Evolutionary conservation across 2,797 vertebrate genomes (phyloP).

Genomic region (Catharus ustulatus): DNA sequence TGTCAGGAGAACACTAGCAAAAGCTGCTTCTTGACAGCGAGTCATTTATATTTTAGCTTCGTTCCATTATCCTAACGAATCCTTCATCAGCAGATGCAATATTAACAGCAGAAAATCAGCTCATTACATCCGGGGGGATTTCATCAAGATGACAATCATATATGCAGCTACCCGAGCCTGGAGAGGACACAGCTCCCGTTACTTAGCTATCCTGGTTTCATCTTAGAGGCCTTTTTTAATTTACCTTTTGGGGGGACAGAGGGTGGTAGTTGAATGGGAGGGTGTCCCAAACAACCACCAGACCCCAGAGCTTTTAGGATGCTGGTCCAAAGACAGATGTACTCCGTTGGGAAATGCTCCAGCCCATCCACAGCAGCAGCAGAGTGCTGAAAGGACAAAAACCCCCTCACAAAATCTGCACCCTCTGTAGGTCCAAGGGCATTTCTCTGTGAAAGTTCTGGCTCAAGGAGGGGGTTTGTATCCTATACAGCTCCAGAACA

Average conservation of each 20-base stretch:
- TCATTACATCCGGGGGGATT: conserved; percentile 99
- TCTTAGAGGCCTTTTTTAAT: conserved; percentile 25
- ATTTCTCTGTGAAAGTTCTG: not conserved
- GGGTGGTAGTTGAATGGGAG: conserved; percentile 39
- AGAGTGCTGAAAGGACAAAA: conserved; percentile 45
- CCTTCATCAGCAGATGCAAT: conserved; percentile 99
- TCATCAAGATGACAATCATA: conserved; percentile 99
- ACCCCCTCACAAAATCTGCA: not conserved
- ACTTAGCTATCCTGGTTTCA: conserved; percentile 79
- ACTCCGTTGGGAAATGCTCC: conserved; percentile 81
- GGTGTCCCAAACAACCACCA: conserved; percentile 87
- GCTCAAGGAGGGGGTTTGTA: not conserved
- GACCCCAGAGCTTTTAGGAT: conserved; percentile 90
- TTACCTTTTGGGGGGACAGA: not conserved
- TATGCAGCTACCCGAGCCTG: conserved; percentile 87
- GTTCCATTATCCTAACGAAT: conserved; percentile 99
- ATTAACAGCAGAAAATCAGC: conserved; percentile 99
- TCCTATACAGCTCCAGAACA: not conserved
- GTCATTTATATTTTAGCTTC: conserved; percentile 99
- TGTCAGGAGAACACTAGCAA: conserved; percentile 98
- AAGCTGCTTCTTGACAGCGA: conserved; percentile 99
- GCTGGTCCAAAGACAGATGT: conserved; percentile 81
- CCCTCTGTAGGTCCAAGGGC: conserved; percentile 26
- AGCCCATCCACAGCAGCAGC: conserved; percentile 88
- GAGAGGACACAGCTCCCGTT: conserved; percentile 88